A percentile compares a stretch with the other conserved stretches of the same genome.
Evolutionary conservation across 2,113 vertebrate species (phyloP).

Genomic region (Penelope pileata): DNA sequence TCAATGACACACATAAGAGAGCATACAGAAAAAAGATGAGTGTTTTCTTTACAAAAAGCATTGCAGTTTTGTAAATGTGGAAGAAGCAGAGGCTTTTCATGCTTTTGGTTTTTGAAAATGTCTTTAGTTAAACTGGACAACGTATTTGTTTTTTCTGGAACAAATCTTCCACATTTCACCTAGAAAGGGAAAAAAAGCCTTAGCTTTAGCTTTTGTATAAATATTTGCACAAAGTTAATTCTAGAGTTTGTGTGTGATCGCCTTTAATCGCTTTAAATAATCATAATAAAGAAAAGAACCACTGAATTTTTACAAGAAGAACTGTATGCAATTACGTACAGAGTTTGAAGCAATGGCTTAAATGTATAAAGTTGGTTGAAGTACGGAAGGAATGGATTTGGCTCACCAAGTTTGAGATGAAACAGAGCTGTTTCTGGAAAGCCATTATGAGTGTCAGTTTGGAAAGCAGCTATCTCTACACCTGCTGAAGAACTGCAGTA

Average conservation of each 20-base stretch:
- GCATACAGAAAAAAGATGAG: background rate
- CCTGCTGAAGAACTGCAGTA: background rate
- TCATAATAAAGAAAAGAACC: background rate
- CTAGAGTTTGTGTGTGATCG: background rate
- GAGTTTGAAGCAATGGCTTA: background rate
- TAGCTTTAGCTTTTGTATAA: background rate
- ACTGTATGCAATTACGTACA: background rate
- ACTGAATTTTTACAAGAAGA: background rate
- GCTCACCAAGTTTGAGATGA: background rate
- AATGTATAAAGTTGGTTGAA: background rate
- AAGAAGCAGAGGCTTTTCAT: background rate
- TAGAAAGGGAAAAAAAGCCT: background rate
- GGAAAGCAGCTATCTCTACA: background rate
- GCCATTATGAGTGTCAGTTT: background rate
- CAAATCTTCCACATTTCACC: background rate
- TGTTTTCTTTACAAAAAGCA: background rate
- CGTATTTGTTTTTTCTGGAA: background rate
- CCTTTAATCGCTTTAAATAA: conserved; percentile 24
- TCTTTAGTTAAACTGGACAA: background rate
- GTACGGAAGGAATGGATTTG: conserved; percentile 7
- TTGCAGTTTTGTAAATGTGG: background rate
- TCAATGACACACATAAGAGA: background rate
- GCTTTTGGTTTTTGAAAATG: background rate
- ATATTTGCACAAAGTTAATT: conserved; percentile 21
- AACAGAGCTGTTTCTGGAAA: conserved; percentile 18